Evolutionary conservation across 2,888 invertebrate genomes (phyloP), one percentile per base, ranked within the genome.

Genomic region (Eupsilia transversa): DNA sequence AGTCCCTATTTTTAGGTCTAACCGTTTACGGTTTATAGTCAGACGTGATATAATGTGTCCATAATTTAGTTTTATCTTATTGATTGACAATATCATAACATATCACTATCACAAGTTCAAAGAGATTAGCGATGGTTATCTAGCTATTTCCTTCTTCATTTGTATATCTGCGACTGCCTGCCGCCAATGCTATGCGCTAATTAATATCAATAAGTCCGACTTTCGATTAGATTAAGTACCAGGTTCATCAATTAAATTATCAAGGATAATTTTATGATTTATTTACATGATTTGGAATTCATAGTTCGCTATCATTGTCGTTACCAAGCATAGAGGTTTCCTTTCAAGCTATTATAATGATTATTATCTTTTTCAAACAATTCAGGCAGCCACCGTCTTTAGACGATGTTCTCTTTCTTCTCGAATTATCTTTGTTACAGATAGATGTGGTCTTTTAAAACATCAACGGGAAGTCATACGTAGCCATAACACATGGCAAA

Each of bases 141-240:
- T 56, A 49, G 57, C 33, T 54, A 76, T 82, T 84, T 76, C 72
- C 72, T 67, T 23, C 49, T 84, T 75, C 54, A 72, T 80, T 80
- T 60, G 23, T 49, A 66, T 84, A 75, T 75, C 63, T 61, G 35
- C 56, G 54, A 69, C 43, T 61, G 33, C 38, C 12, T 71, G 52
- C 76, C 20, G 54, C 14, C 12, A 41, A 79, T 65, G 35, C 35
- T 65, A 33, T 65, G 33, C 12, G 54, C n/a, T n/a, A 54, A 54
- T 79, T n/a, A 54, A 54, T 79, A 70, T 65, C 46, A 83, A 57
- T 72, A 35, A 72, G 43, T 54, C 38, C 33, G 43, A 59, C 27
- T n/a, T 54, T 56, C 43, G 80, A 81, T 81, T 57, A 84, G 56
- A 80, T 80, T 54, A 59, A 54, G 38, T 60, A 38, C 10, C 57